Evolutionary conservation across 2,797 vertebrate genomes (phyloP).

Genomic region (Ctenochaetus hawaiiensis): DNA sequence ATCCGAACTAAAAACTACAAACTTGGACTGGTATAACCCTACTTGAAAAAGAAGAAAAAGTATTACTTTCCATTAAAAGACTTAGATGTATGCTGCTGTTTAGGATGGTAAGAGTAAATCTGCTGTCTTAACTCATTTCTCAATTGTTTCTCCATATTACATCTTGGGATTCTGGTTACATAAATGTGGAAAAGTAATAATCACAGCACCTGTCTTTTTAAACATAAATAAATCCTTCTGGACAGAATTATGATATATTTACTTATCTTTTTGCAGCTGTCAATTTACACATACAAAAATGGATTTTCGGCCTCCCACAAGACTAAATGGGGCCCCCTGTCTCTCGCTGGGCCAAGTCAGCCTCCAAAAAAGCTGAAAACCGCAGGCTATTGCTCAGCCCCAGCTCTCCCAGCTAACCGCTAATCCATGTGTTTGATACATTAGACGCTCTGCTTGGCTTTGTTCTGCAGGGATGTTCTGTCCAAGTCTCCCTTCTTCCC

Average conservation of each 20-base stretch:
- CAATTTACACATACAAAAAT: conserved; percentile 82
- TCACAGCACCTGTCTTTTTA: conserved; percentile 76
- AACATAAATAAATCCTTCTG: conserved; percentile 74
- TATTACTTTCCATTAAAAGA: not conserved
- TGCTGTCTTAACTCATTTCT: conserved; percentile 28
- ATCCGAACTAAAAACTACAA: not conserved
- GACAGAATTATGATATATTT: conserved; percentile 81
- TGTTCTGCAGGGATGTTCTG: conserved; percentile 81
- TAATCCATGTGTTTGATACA: conserved; percentile 90
- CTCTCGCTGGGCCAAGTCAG: conserved; percentile 80
- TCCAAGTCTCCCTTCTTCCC: conserved; percentile 74
- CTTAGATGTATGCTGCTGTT: conserved; percentile 23
- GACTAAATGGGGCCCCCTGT: conserved; percentile 71
- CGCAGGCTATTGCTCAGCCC: conserved; percentile 79
- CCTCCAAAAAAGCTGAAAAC: conserved; percentile 83
- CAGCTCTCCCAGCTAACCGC: conserved; percentile 82
- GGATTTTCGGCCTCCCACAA: conserved; percentile 80
- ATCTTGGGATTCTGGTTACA: conserved; percentile 66
- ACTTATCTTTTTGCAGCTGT: conserved; percentile 83
- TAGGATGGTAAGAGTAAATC: conserved; percentile 21
- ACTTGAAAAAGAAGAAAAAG: not conserved
- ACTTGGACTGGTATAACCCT: not conserved
- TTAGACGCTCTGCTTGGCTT: conserved; percentile 84
- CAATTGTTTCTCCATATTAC: conserved; percentile 47
- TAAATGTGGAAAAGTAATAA: conserved; percentile 77